Evolutionary conservation across 1,140 invertebrate genomes (phyloP).

Genomic region (Brachionus koreanus): DNA sequence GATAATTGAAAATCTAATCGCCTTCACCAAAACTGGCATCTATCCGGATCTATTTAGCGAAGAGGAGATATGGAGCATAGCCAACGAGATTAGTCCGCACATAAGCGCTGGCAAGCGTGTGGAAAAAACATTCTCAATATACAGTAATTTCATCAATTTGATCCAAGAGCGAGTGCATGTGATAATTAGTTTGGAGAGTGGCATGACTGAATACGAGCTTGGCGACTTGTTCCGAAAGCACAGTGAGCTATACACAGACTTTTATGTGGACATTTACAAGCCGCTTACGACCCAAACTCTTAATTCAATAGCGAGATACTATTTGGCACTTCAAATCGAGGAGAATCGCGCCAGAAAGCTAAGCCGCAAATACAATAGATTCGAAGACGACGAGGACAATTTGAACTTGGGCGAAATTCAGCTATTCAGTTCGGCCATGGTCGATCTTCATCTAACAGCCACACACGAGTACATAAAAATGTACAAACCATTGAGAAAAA

Average conservation of each 20-base stretch:
- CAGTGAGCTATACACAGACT: constrained; percentile 46
- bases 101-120: constrained; percentile 53
- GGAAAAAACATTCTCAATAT: constrained; percentile 54
- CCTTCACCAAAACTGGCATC: constrained; percentile 44
- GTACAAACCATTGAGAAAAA: neutral
- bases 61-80: constrained; percentile 52
- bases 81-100: constrained; percentile 55
- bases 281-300: neutral
- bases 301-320: constrained; percentile 36
- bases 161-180: constrained; percentile 55
- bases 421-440: neutral
- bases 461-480: neutral
- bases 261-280: constrained; percentile 31
- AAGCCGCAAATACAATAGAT: neutral
- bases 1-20: neutral
- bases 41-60: constrained; percentile 54
- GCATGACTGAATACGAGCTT: neutral
- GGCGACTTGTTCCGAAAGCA: neutral
- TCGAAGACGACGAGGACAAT: constrained; percentile 25
- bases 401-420: constrained; percentile 12
- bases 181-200: constrained; percentile 50
- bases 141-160: constrained; percentile 52
- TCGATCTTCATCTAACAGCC: neutral
- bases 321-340: neutral
- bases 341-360: neutral